Percentiles rank a stretch among this genome's conserved stretches.
Evolutionary conservation across 2,797 vertebrate species (phyloP).

Genomic region (Lateolabrax maculatus): DNA sequence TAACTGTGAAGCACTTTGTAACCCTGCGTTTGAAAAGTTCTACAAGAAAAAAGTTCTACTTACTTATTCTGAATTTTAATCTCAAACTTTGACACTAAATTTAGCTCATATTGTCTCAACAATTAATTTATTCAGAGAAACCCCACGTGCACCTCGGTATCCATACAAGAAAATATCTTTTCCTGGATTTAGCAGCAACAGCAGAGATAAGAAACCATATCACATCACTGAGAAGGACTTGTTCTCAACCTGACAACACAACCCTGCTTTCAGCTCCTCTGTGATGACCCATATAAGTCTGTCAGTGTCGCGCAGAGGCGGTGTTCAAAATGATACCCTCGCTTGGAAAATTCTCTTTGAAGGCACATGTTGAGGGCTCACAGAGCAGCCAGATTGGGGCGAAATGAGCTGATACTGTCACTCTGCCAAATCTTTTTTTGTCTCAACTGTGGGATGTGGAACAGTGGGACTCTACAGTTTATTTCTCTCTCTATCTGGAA

Average conservation of each 20-base stretch:
- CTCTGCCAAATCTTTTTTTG: constrained; percentile 59
- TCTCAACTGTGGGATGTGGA: constrained; percentile 44
- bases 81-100: constrained; percentile 6
- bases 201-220: constrained; percentile 42
- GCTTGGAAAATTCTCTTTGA: constrained; percentile 81
- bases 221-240: constrained; percentile 40
- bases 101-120: neutral
- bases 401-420: constrained; percentile 61
- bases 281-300: constrained; percentile 86
- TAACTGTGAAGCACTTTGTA: neutral
- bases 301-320: constrained; percentile 74
- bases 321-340: constrained; percentile 74
- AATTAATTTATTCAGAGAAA: constrained; percentile 28
- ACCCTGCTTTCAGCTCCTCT: constrained; percentile 54
- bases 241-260: constrained; percentile 69
- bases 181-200: constrained; percentile 39
- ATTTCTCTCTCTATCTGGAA: constrained; percentile 33
- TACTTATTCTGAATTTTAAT: constrained; percentile 12
- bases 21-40: neutral
- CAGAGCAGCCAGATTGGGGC: constrained; percentile 58
- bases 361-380: constrained; percentile 69
- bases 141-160: constrained; percentile 2
- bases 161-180: constrained; percentile 12
- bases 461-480: constrained; percentile 43
- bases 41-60: neutral